Evolutionary conservation across 23 tunicate genomes (phyloP).

Genomic region (Diplosoma virens): DNA sequence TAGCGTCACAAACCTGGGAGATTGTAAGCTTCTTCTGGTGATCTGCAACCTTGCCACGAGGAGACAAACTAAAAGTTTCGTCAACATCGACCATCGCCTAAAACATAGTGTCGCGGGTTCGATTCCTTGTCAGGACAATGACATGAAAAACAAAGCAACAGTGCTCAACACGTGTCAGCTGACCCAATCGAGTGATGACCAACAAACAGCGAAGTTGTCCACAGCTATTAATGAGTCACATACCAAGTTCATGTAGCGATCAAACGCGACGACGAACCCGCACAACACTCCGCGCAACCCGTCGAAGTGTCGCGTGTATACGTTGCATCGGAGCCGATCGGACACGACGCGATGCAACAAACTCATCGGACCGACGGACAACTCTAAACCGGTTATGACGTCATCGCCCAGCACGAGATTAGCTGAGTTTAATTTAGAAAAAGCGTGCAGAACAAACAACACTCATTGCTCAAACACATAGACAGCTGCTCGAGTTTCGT

Average conservation of each 20-base stretch:
- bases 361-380: constrained; percentile 54
- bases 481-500: too few relatives aligned
- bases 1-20: constrained; percentile 11
- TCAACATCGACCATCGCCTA: constrained; percentile 84
- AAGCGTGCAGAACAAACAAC: too few relatives aligned
- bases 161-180: too few relatives aligned
- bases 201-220: neutral
- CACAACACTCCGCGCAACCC: constrained; percentile 67
- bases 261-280: constrained; percentile 71
- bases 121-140: too few relatives aligned
- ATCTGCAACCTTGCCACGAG: constrained; percentile 55
- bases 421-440: neutral
- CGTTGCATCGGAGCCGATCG: constrained; percentile 42
- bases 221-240: neutral
- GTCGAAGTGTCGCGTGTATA: constrained; percentile 54
- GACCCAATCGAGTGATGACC: neutral
- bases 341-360: constrained; percentile 30
- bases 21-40: constrained; percentile 60
- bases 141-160: too few relatives aligned
- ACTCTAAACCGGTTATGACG: constrained; percentile 18
- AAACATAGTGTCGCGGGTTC: neutral
- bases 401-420: neutral
- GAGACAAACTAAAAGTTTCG: constrained; percentile 62
- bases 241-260: constrained; percentile 77
- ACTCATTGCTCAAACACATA: too few relatives aligned